phyloP scores from a whole-genome alignment of 2,113 vertebrate species.

The Melanocharis versteri region DNA sequence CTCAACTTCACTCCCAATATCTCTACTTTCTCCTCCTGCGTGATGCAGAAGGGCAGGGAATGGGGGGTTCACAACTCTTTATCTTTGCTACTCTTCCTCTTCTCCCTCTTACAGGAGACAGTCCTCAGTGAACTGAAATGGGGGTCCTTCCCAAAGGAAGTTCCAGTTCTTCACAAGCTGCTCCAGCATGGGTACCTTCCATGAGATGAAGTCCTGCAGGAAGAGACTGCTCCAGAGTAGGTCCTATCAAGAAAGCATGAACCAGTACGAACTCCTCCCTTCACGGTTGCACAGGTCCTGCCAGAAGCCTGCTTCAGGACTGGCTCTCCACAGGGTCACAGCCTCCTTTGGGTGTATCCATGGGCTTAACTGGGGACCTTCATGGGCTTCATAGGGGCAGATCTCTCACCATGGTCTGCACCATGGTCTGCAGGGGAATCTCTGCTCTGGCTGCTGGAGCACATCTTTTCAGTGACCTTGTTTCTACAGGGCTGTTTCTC shows the following conservation, averaged over 20 bases:
- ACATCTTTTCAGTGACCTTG: not conserved
- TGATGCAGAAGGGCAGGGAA: rapidly evolving
- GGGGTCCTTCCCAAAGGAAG: not conserved
- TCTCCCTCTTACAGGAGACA: not conserved
- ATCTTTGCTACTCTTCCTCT: not conserved
- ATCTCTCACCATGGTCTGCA: not conserved
- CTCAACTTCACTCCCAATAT: not conserved
- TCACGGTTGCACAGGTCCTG: not conserved
- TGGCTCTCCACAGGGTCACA: rapidly evolving
- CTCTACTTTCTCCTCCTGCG: not conserved
- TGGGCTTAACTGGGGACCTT: rapidly evolving
- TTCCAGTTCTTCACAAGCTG: not conserved
- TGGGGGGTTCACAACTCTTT: rapidly evolving
- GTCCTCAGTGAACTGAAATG: rapidly evolving
- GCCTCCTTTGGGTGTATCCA: not conserved
- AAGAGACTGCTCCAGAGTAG: rapidly evolving
- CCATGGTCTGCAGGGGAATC: rapidly evolving
- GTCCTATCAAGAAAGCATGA: not conserved
- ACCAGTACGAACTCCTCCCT: not conserved
- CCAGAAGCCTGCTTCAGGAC: not conserved
- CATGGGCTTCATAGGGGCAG: not conserved
- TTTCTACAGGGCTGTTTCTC: not conserved
- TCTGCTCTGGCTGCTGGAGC: rapidly evolving
- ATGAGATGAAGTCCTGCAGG: not conserved
- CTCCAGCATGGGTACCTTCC: not conserved